A percentile compares a stretch with the other conserved stretches of the same genome.
Conservation (phyloP, 2,113 vertebrate genomes). For the Scalopus aquaticus region DNA sequence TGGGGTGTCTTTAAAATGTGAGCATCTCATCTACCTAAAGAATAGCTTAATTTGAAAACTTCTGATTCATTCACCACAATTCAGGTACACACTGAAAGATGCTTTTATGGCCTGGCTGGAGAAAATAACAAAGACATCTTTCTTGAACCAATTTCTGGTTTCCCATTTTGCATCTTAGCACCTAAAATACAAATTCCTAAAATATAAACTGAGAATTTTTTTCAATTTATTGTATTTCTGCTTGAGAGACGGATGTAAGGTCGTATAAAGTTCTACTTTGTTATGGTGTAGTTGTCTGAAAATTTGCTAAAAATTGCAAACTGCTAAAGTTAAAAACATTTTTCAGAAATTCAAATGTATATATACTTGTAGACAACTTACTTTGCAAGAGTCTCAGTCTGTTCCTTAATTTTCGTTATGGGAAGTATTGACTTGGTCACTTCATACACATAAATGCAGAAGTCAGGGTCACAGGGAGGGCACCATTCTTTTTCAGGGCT, state of each 20-base stretch:
- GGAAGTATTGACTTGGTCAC: conserved; percentile 81
- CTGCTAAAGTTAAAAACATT: neutral
- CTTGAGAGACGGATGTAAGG: neutral
- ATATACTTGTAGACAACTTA: conserved; percentile 78
- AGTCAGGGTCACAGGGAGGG: conserved; percentile 81
- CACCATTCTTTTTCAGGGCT: conserved; percentile 72
- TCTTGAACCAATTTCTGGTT: conserved; percentile 2
- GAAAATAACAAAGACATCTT: neutral
- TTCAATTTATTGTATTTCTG: neutral
- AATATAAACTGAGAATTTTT: neutral
- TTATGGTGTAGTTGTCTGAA: neutral
- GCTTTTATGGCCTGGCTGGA: no score
- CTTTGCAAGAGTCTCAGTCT: conserved; percentile 85
- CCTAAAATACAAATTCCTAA: neutral
- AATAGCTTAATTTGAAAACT: conserved; percentile 16
- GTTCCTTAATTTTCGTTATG: conserved; percentile 77
- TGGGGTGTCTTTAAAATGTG: neutral
- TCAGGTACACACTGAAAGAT: neutral
- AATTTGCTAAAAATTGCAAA: conserved; percentile 9
- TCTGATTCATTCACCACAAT: conserved; percentile 23
- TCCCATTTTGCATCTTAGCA: neutral
- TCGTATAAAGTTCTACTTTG: neutral
- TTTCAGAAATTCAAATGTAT: neutral
- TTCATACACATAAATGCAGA: conserved; percentile 82
- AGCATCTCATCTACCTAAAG: neutral